These are phyloP conservation scores for Orthosia gothica DNA, from an alignment of 2,888 invertebrate genomes.

Conservation along the genomic window DNA sequence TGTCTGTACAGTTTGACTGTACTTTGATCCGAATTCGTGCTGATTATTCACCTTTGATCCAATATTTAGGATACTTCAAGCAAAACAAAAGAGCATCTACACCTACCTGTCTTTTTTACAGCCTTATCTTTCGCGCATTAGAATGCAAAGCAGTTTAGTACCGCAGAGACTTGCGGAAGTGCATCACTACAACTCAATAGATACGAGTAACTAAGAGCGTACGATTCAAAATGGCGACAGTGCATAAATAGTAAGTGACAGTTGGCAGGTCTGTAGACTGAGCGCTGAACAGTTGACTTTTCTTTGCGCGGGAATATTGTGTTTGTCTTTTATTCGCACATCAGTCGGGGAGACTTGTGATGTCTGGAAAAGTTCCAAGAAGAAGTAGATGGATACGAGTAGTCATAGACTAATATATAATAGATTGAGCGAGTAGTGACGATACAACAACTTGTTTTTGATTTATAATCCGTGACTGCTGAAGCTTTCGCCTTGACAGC, in stretches of 20 bases:
- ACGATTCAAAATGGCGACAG: slow-evolving; percentile 28
- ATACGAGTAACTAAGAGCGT: slow-evolving; percentile 1
- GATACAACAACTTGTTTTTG: background rate
- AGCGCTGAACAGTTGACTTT: slow-evolving; percentile 26
- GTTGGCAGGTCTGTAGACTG: slow-evolving; percentile 33
- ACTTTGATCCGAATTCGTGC: slow-evolving; percentile 30
- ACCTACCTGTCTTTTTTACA: background rate
- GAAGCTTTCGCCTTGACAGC: background rate
- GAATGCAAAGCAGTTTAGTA: slow-evolving; percentile 14
- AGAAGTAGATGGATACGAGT: too few relatives aligned
- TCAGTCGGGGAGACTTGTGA: slow-evolving; percentile 6
- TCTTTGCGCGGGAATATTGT: slow-evolving; percentile 17
- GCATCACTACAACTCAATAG: background rate
- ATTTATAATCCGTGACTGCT: background rate
- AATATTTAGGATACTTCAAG: slow-evolving; percentile 15
- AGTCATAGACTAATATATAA: too few relatives aligned
- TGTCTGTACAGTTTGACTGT: background rate
- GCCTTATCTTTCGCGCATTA: background rate
- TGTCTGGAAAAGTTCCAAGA: background rate
- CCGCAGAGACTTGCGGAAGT: slow-evolving; percentile 27
- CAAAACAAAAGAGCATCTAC: background rate
- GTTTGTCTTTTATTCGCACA: slow-evolving; percentile 39
- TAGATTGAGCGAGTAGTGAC: too few relatives aligned
- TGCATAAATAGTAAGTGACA: slow-evolving; percentile 29
- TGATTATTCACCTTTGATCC: slow-evolving; percentile 28